phyloP scores from a whole-genome alignment of 2,797 vertebrate genomes.

The Spinus olivaceus region DNA sequence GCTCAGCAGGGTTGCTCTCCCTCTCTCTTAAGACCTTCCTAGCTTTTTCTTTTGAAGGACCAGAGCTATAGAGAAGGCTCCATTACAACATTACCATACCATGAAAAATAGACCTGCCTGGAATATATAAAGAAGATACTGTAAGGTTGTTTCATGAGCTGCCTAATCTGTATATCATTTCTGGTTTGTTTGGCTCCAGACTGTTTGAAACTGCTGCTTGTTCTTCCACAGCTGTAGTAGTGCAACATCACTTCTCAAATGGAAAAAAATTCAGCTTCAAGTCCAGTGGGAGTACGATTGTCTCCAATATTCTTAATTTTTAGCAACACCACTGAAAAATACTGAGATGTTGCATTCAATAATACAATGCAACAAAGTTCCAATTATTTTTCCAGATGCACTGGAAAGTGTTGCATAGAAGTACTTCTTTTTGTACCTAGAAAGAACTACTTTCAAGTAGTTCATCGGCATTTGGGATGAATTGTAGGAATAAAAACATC shows the following conservation, averaged over 20 bases:
- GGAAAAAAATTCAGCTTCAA: not conserved
- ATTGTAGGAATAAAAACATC: not conserved
- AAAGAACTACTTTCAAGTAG: not conserved
- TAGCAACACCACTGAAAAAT: not conserved
- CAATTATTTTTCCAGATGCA: not conserved
- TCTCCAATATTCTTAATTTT: not conserved
- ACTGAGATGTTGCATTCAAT: not conserved
- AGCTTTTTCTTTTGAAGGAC: not conserved
- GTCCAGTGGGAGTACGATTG: not conserved
- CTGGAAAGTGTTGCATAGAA: not conserved
- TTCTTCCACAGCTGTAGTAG: not conserved
- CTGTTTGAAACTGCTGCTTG: not conserved
- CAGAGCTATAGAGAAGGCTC: not conserved
- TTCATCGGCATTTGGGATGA: not conserved
- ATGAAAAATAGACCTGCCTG: not conserved
- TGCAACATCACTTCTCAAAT: not conserved
- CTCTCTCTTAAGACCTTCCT: not conserved
- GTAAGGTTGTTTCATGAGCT: not conserved
- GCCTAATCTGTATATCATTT: not conserved
- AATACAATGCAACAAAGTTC: not conserved
- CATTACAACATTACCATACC: not conserved
- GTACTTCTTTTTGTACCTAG: not conserved
- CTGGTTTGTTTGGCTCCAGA: not conserved
- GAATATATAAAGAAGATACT: not conserved
- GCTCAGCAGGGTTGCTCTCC: not conserved